These are phyloP conservation scores for Hippopotamyrus pictus DNA, from an alignment of 2,797 vertebrate genomes.

Conservation along the genomic window DNA sequence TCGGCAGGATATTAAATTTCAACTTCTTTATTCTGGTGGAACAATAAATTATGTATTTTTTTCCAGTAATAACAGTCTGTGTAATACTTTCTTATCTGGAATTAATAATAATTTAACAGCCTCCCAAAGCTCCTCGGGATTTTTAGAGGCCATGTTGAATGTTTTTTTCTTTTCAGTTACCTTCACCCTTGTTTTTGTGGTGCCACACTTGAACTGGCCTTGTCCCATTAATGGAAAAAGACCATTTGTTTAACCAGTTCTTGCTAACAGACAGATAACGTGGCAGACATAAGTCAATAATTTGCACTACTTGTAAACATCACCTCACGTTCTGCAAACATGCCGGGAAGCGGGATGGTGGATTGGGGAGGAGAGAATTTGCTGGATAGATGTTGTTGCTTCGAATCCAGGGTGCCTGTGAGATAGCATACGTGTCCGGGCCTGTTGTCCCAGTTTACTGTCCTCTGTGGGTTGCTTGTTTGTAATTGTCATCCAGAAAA, in stretches of 20 bases:
- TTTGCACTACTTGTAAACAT: constrained; percentile 26
- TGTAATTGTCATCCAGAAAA: neutral
- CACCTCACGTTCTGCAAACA: constrained; percentile 7
- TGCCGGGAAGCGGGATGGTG: neutral
- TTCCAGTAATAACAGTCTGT: neutral
- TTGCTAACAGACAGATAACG: constrained; percentile 38
- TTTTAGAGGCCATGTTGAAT: neutral
- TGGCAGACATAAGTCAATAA: constrained; percentile 49
- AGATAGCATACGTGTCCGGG: neutral
- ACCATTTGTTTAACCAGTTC: constrained; percentile 26
- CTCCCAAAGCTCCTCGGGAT: neutral
- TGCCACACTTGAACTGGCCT: neutral
- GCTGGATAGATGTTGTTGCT: neutral
- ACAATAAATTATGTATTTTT: neutral
- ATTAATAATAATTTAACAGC: neutral
- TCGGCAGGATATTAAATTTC: neutral
- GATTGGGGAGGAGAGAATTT: neutral
- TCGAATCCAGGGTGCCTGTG: neutral
- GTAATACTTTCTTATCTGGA: neutral
- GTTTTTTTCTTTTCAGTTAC: neutral
- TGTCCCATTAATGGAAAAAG: constrained; percentile 21
- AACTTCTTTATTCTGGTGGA: neutral
- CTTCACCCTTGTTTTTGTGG: neutral
- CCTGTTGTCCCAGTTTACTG: neutral
- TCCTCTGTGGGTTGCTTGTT: neutral